These are phyloP conservation scores for Lathamus discolor DNA, from an alignment of 2,113 vertebrate species.

Conservation along the genomic window DNA sequence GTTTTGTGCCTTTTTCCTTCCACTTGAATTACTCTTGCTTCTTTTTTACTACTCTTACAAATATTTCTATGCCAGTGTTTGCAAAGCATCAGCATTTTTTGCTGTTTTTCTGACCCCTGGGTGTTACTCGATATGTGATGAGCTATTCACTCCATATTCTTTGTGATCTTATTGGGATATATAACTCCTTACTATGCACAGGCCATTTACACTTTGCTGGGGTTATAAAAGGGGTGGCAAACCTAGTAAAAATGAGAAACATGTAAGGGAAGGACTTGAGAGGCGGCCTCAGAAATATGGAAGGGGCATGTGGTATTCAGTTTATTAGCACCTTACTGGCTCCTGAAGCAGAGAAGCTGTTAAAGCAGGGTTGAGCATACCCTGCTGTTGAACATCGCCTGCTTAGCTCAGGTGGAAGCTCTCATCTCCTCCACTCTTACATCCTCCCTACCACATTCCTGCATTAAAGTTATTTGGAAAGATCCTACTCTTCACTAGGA, in stretches of 20 bases:
- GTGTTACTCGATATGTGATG: background rate
- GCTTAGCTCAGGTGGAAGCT: background rate
- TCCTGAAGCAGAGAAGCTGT: background rate
- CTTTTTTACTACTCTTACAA: background rate
- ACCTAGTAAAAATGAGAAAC: background rate
- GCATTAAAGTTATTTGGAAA: background rate
- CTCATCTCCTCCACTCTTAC: background rate
- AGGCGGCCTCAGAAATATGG: background rate
- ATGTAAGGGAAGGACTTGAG: background rate
- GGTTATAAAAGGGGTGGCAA: background rate
- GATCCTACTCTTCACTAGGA: background rate
- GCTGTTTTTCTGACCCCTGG: background rate
- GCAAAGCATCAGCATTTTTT: slow-evolving; percentile 1
- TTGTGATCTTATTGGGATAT: background rate
- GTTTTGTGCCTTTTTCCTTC: background rate
- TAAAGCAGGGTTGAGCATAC: background rate
- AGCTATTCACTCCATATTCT: background rate
- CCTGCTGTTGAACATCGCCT: background rate
- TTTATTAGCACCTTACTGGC: background rate
- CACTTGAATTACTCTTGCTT: background rate
- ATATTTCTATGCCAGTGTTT: background rate
- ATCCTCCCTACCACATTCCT: background rate
- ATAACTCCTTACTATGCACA: background rate
- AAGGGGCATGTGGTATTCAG: background rate
- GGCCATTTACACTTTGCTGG: background rate